These are phyloP conservation scores for Apteryx mantelli DNA, from an alignment of 2,113 vertebrate species.

Conservation along the genomic window DNA sequence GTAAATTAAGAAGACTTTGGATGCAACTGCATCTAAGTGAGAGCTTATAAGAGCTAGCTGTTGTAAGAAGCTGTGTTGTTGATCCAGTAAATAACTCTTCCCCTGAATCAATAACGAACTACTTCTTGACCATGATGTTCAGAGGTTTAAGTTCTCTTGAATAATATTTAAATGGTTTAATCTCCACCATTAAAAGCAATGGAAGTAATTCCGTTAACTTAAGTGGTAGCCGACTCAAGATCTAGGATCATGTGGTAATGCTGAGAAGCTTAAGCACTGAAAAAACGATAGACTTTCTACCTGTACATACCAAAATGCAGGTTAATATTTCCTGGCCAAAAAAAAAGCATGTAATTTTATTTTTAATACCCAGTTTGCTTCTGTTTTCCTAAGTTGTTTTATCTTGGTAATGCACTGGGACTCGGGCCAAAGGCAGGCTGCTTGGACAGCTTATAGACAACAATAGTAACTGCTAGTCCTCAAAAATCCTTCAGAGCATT, in stretches of 20 bases:
- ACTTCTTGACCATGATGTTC: neutral
- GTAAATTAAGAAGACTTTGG: neutral
- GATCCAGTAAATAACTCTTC: neutral
- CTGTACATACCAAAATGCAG: neutral
- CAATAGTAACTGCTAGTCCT: neutral
- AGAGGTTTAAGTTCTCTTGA: neutral
- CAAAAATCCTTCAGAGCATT: neutral
- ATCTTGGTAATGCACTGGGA: neutral
- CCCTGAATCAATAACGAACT: neutral
- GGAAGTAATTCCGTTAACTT: neutral
- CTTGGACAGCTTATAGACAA: neutral
- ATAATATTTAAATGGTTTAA: neutral
- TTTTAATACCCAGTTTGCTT: neutral
- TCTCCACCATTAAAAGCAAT: neutral
- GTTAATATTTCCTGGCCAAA: neutral
- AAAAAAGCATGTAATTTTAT: neutral
- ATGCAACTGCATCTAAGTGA: neutral
- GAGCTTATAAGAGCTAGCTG: neutral
- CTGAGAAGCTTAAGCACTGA: neutral
- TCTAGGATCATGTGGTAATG: neutral
- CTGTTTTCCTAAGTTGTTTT: neutral
- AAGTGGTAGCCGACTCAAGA: neutral
- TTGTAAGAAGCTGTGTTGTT: neutral
- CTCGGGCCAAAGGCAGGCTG: neutral
- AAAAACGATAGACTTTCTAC: neutral